Evolutionary conservation across 2,888 invertebrate species (phyloP).

Genomic region (Carabus problematicus): DNA sequence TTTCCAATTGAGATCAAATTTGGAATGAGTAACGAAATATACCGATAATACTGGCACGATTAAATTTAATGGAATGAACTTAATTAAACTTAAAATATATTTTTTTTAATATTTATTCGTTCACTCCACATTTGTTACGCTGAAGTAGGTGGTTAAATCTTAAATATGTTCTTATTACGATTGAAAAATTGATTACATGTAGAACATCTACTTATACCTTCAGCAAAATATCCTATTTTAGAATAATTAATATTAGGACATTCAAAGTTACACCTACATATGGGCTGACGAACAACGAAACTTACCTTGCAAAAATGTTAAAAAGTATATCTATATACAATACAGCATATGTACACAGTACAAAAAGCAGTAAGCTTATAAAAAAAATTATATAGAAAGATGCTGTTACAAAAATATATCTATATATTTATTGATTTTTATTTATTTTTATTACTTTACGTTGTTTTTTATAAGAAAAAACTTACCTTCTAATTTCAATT

Average conservation of each 20-base stretch:
- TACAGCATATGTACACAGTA: conserved; percentile 13
- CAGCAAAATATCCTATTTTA: too few relatives aligned
- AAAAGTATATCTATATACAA: conserved; percentile 25
- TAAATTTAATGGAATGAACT: too few relatives aligned
- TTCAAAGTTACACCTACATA: too few relatives aligned
- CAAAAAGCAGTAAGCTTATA: conserved; percentile 22
- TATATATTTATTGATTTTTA: conserved; percentile 11
- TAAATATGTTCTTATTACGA: too few relatives aligned
- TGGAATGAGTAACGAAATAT: conserved; percentile 13
- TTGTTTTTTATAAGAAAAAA: conserved; percentile 16
- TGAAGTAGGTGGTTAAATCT: too few relatives aligned
- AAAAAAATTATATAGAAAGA: conserved; percentile 15
- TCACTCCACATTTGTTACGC: too few relatives aligned
- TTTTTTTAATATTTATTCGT: too few relatives aligned
- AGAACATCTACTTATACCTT: too few relatives aligned
- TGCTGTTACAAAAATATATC: conserved; percentile 23
- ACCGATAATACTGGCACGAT: too few relatives aligned
- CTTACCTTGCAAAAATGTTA: conserved; percentile 21
- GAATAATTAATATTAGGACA: too few relatives aligned
- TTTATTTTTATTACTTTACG: conserved; percentile 19
- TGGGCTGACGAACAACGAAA: neutral
- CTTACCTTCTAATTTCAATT: conserved; percentile 21
- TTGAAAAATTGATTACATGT: too few relatives aligned
- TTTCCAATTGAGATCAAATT: neutral
- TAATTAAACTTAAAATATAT: too few relatives aligned